Evolutionary conservation across 92 coral and sea anemone species (phyloP).

Genomic region (Phenganax stokvisi): DNA sequence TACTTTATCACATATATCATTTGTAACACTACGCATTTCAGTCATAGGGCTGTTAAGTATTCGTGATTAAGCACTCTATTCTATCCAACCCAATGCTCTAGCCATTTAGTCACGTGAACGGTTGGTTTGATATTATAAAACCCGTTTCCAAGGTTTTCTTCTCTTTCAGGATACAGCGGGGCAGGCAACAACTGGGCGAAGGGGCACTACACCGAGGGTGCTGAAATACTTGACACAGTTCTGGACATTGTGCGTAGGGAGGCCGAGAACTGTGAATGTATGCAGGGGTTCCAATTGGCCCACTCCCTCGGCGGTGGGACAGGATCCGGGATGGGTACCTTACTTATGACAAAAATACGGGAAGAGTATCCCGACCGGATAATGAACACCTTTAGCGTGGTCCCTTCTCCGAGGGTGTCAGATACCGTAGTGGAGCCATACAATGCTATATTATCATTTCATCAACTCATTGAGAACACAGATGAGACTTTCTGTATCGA

Average conservation of each 20-base stretch:
- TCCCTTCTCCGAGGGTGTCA: conserved; percentile 90
- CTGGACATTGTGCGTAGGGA: conserved; percentile 82
- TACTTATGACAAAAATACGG: conserved; percentile 73
- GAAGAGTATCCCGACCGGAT: conserved; percentile 86
- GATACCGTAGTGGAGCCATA: conserved; percentile 96
- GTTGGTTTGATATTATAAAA: too few relatives aligned
- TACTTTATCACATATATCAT: too few relatives aligned
- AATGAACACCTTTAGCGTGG: conserved; percentile 72
- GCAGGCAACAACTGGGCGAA: conserved; percentile 95
- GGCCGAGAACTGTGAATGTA: conserved; percentile 79
- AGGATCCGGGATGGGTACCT: conserved; percentile 86
- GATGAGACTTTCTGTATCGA: conserved; percentile 77
- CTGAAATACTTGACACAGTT: conserved; percentile 72
- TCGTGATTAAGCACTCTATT: too few relatives aligned
- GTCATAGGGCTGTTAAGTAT: too few relatives aligned
- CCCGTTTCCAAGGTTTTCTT: background rate
- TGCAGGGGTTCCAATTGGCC: conserved; percentile 85
- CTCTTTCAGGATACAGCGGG: conserved; percentile 68
- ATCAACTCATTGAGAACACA: conserved; percentile 73
- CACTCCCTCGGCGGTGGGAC: conserved; percentile 90
- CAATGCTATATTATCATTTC: conserved; percentile 86
- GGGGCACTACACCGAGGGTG: conserved; percentile 88
- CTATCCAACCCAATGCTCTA: too few relatives aligned
- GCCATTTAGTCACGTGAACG: too few relatives aligned
- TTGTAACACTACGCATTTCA: too few relatives aligned